Conservation (phyloP, 2,797 vertebrate species). For the Xyrichtys novacula region DNA sequence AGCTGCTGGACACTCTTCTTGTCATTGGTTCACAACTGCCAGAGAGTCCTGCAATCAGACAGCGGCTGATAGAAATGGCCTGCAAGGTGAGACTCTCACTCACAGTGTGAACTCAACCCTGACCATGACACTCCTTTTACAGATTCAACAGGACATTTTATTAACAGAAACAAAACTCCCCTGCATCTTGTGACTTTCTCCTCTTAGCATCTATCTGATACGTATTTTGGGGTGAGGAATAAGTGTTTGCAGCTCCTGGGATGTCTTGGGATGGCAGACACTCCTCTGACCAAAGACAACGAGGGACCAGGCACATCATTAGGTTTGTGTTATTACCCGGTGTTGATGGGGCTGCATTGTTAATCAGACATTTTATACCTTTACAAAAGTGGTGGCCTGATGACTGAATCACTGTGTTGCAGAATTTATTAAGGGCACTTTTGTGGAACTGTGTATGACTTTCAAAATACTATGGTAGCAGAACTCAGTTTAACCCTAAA, state of each 20-base stretch:
- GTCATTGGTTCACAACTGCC: conserved; percentile 92
- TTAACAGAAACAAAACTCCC: neutral
- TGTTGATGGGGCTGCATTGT: neutral
- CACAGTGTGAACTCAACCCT: neutral
- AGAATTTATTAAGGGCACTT: neutral
- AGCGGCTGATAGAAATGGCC: conserved; percentile 91
- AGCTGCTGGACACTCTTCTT: conserved; percentile 93
- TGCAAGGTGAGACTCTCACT: conserved; percentile 89
- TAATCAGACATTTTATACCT: no score
- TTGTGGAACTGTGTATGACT: neutral
- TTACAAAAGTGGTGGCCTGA: no score
- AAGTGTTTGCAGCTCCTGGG: conserved; percentile 96
- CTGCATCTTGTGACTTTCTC: neutral
- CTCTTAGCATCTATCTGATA: conserved; percentile 90
- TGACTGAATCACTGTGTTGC: no score
- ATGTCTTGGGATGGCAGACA: conserved; percentile 90
- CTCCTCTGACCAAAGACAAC: conserved; percentile 84
- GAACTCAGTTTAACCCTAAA: neutral
- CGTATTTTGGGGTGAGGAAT: conserved; percentile 95
- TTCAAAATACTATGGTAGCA: neutral
- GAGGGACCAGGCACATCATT: conserved; percentile 70
- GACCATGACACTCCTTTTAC: neutral
- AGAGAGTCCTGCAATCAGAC: conserved; percentile 86
- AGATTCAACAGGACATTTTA: neutral
- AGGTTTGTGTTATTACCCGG: conserved; percentile 46